Conservation (phyloP, 1,140 invertebrate species). For the Drosophila nannoptera region DNA sequence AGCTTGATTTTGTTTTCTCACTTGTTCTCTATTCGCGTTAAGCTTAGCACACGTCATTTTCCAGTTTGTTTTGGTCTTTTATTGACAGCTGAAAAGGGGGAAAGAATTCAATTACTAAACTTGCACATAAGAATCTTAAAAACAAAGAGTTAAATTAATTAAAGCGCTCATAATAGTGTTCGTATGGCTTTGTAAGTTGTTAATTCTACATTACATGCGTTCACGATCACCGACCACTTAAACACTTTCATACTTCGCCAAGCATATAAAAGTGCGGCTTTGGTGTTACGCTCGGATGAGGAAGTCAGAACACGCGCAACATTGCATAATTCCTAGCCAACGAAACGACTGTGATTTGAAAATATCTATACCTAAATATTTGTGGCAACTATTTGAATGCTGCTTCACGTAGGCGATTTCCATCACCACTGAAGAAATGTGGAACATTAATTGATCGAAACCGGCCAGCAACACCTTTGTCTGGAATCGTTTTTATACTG, state of each 20-base stretch:
- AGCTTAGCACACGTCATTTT: constrained; percentile 43
- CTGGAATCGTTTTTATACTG: not conserved
- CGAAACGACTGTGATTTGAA: too few species aligned
- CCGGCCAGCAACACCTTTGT: not conserved
- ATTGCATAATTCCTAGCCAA: not conserved
- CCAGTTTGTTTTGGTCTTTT: constrained; percentile 8
- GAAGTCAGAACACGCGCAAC: not conserved
- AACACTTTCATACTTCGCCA: constrained; percentile 60
- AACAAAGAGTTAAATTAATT: not conserved
- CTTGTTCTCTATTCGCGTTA: constrained; percentile 20
- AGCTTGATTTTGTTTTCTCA: constrained; percentile 30
- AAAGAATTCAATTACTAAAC: not conserved
- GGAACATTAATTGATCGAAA: not conserved
- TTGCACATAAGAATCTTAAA: not conserved
- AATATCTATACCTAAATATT: too few species aligned
- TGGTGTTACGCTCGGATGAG: not conserved
- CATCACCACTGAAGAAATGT: too few species aligned
- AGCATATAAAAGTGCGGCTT: constrained; percentile 52
- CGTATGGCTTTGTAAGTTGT: constrained; percentile 21
- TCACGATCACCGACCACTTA: constrained; percentile 7
- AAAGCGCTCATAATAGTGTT: not conserved
- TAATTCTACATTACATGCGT: constrained; percentile 27
- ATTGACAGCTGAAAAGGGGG: constrained; percentile 31
- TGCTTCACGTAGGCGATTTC: too few species aligned
- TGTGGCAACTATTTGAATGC: too few species aligned